phyloP scores from a whole-genome alignment of 2,888 invertebrate species.

The Drosophila neoperkinsi region DNA sequence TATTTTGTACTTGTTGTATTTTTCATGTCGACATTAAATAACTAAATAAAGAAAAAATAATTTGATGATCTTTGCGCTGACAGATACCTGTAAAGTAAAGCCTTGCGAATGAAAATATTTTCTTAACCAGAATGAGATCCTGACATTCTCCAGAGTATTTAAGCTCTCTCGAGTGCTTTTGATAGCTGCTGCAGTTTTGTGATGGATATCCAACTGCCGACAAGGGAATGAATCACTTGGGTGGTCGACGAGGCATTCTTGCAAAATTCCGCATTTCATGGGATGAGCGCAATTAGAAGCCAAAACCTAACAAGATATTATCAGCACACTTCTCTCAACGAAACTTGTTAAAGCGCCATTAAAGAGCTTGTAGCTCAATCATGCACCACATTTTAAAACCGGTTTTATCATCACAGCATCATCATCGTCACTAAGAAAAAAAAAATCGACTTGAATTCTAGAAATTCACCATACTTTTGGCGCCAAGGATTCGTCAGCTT shows the following conservation, averaged over 20 bases:
- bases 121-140: too few relatives aligned
- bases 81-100: neutral
- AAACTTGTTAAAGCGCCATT: conserved; percentile 56
- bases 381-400: conserved; percentile 25
- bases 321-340: conserved; percentile 35
- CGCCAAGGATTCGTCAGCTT: neutral
- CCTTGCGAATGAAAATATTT: neutral
- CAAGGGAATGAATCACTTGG: conserved; percentile 31
- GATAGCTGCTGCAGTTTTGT: neutral
- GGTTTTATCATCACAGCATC: conserved; percentile 29
- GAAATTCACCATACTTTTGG: neutral
- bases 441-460: neutral
- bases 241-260: conserved; percentile 37
- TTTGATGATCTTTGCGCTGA: neutral
- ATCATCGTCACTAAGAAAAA: conserved; percentile 9
- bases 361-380: conserved; percentile 22
- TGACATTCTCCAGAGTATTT: neutral
- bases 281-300: conserved; percentile 52
- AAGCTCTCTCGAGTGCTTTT: neutral
- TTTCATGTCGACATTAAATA: too few relatives aligned
- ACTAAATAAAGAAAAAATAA: neutral
- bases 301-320: conserved; percentile 58
- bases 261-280: conserved; percentile 25
- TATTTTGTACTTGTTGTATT: neutral
- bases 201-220: conserved; percentile 18